Evolutionary conservation across 2,113 vertebrate genomes (phyloP).

Genomic region (Microtus ochrogaster): DNA sequence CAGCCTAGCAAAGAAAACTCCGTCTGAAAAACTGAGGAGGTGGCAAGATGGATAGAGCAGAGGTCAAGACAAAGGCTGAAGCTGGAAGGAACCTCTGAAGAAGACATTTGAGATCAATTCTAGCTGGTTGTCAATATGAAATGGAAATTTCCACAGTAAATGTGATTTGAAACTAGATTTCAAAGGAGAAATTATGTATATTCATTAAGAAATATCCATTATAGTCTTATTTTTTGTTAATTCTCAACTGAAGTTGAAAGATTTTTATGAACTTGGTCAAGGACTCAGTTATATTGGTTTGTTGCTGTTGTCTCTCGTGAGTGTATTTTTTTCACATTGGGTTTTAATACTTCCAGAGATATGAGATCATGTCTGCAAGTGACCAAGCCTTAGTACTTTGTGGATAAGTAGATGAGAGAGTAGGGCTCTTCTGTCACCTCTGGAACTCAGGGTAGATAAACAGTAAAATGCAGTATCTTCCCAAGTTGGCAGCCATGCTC

Average conservation of each 20-base stretch:
- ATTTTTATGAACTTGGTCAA: neutral
- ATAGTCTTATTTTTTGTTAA: constrained; percentile 36
- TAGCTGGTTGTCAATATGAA: constrained; percentile 61
- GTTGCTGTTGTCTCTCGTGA: neutral
- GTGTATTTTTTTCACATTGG: neutral
- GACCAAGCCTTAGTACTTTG: neutral
- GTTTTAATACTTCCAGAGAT: neutral
- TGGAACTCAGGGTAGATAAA: neutral
- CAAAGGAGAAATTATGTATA: constrained; percentile 42
- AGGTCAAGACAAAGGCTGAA: neutral
- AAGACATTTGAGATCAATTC: constrained; percentile 63
- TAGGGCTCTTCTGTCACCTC: neutral
- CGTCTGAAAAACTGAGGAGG: constrained; percentile 64
- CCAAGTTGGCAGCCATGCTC: neutral
- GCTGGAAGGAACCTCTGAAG: neutral
- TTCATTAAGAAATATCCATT: constrained; percentile 34
- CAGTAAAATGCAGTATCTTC: neutral
- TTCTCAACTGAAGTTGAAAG: constrained; percentile 45
- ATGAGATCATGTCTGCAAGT: neutral
- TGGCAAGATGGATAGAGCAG: neutral
- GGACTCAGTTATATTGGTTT: neutral
- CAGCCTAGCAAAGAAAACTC: constrained; percentile 65
- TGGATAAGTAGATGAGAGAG: neutral
- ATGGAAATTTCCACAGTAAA: constrained; percentile 37
- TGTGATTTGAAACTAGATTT: constrained; percentile 22